Evolutionary conservation across 2,113 vertebrate genomes (phyloP).

Genomic region (Balaeniceps rex): DNA sequence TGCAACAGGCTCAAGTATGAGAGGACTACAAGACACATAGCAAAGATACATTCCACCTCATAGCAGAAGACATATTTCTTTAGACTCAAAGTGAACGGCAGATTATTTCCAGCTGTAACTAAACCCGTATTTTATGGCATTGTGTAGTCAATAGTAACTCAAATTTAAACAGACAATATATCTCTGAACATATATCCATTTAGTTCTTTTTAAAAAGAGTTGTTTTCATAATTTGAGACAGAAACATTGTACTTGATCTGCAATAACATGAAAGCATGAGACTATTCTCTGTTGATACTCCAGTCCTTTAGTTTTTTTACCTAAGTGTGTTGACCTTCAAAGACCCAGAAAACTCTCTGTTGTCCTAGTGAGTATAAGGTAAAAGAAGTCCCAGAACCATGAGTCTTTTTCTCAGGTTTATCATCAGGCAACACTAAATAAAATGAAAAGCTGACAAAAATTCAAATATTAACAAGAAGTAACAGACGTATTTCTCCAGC

Average conservation of each 20-base stretch:
- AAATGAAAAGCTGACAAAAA: neutral
- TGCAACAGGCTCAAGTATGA: neutral
- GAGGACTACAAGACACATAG: neutral
- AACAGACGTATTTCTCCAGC: neutral
- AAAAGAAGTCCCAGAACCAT: neutral
- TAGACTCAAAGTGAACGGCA: neutral
- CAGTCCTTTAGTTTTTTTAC: neutral
- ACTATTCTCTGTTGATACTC: neutral
- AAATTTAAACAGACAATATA: neutral
- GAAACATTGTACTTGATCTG: neutral
- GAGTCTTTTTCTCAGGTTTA: neutral
- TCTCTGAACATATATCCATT: neutral
- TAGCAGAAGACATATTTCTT: neutral
- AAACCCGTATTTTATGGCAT: neutral
- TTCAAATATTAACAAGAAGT: neutral
- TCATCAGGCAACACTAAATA: neutral
- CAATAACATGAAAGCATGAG: neutral
- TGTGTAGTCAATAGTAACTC: neutral
- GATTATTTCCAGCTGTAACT: neutral
- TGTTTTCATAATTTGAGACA: neutral
- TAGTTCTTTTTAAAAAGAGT: neutral
- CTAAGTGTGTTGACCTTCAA: neutral
- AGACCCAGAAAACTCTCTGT: neutral
- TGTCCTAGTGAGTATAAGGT: neutral
- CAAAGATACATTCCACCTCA: neutral